These are phyloP conservation scores for Hestina assimilis DNA, from an alignment of 1,140 invertebrate species.

Conservation along the genomic window DNA sequence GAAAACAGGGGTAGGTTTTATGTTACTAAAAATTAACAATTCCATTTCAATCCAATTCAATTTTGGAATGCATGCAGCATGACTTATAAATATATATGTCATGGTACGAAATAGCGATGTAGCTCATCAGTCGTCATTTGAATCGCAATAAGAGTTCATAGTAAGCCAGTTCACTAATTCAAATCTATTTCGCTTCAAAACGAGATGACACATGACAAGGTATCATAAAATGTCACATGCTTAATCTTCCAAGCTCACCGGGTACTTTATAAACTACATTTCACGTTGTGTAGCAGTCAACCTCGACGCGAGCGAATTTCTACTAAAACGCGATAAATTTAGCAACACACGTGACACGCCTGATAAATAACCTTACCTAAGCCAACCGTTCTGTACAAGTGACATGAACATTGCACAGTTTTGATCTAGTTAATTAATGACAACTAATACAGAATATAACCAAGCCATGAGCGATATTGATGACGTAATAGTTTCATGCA, in stretches of 20 bases:
- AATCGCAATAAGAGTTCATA: no score
- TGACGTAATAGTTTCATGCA: no score
- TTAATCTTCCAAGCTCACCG: conserved; percentile 14
- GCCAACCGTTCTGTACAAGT: conserved; percentile 14
- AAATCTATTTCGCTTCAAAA: background rate
- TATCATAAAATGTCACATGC: conserved; percentile 21
- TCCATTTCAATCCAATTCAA: no score
- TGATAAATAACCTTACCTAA: conserved; percentile 35
- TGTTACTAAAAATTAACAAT: no score
- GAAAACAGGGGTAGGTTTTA: no score
- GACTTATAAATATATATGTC: no score
- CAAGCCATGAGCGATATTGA: background rate
- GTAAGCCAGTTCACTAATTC: no score
- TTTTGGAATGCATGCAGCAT: no score
- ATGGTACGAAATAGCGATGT: no score
- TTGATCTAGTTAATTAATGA: conserved; percentile 19
- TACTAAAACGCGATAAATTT: conserved; percentile 42
- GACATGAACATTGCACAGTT: conserved; percentile 19
- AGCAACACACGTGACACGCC: conserved; percentile 33
- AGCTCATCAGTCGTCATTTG: no score
- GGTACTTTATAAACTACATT: conserved; percentile 27
- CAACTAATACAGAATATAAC: background rate
- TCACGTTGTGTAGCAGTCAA: conserved; percentile 35
- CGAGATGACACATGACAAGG: conserved; percentile 14
- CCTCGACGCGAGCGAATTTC: conserved; percentile 24